Base-by-base conservation (phyloP, 1,140 invertebrate genomes). In the Drosophila navojoa region DNA sequence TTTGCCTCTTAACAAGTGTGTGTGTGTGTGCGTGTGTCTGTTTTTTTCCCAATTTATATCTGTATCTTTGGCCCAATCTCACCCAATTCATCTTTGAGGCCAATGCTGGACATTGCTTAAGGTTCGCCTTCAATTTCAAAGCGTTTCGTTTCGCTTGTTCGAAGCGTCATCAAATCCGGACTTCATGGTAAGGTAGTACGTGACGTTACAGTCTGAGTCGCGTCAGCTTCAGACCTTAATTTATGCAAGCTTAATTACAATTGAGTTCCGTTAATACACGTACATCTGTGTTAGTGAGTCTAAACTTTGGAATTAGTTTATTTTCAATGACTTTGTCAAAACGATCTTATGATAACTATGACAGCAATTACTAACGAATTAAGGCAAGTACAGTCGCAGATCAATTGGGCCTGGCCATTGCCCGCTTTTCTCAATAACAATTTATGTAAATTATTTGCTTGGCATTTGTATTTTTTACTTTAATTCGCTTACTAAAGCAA, bases 241-340 rank as follows among this genome's bases (percentile, higher is more conserved):
- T 87, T 86, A 86, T 86, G 69, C 84, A 87, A 82, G 75, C 62
- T 86, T 82, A 86, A 82, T 86, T 86, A 63, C 84, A 75, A 71
- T 62, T 61, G 62, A 79, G 79, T 67, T 80, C 77, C 63, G 81
- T 80, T 85, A 85, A 73, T 70, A 62, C 72, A 27, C 45, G 25
- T 64, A 16, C 16, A 11, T 58, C 6, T 44, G 38, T 57, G 22
- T 44, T n/a, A 32, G 15, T 57, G 47, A 63, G 66, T 76, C 63
- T 79, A 69, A 72, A 64, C 69, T 69, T 64, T 71, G 68, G 66
- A 77, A 79, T 76, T 74, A 74, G 45, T 71, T 77, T 66, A 66
- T 44, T 66, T 72, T 70, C 69, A 77, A 81, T 82, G 81, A 77
- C 68, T 72, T 67, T 42, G 71, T 68, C 71, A 47, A 64, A 70